Evolutionary conservation across 1,140 invertebrate genomes (phyloP).

Genomic region (Cherax quadricarinatus): DNA sequence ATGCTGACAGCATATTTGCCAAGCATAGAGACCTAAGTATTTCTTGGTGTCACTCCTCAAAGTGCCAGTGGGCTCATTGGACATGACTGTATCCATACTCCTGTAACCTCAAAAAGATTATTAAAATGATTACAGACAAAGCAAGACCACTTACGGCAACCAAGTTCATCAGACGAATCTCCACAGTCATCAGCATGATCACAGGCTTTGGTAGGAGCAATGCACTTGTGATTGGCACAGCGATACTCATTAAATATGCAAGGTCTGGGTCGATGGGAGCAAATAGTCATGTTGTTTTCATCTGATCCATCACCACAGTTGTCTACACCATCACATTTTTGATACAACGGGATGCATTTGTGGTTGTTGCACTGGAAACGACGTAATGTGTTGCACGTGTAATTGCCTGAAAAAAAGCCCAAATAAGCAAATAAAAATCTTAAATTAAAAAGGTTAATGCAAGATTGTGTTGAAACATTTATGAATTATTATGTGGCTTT

Average conservation of each 20-base stretch:
- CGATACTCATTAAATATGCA: conserved; percentile 83
- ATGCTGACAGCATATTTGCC: too few species aligned
- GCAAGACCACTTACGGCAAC: conserved; percentile 84
- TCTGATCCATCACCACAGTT: conserved; percentile 96
- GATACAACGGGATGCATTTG: conserved; percentile 90
- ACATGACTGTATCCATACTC: not conserved
- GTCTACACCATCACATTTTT: conserved; percentile 90
- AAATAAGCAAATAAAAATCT: not conserved
- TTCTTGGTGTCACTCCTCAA: too few species aligned
- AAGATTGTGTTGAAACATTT: too few species aligned
- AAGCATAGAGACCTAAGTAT: too few species aligned
- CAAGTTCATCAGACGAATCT: conserved; percentile 91
- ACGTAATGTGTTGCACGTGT: conserved; percentile 87
- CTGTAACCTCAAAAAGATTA: too few species aligned
- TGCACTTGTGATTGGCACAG: conserved; percentile 94
- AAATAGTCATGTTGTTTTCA: conserved; percentile 94
- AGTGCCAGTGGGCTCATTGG: too few species aligned
- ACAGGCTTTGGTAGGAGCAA: conserved; percentile 88
- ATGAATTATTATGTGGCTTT: too few species aligned
- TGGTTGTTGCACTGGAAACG: conserved; percentile 92
- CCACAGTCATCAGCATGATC: conserved; percentile 89
- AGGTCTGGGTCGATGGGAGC: conserved; percentile 76
- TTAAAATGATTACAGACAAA: not conserved
- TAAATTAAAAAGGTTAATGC: too few species aligned
- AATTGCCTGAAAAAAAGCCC: conserved; percentile 80